Evolutionary conservation across 2,888 invertebrate genomes (phyloP).

Genomic region (Eupithecia dodoneata): DNA sequence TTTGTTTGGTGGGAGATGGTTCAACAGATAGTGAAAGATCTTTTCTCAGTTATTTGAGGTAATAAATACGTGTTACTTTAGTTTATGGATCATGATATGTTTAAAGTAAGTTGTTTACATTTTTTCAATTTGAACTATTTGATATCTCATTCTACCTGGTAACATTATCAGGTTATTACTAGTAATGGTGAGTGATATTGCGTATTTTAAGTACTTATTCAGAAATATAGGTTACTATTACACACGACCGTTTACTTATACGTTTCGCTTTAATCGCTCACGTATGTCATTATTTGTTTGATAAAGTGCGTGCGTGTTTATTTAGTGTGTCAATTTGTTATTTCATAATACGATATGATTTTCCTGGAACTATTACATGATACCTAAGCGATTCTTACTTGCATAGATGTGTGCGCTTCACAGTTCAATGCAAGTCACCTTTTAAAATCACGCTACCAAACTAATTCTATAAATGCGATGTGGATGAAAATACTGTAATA

Average conservation of each 20-base stretch:
- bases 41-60: background rate
- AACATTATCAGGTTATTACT: background rate
- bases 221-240: slow-evolving; percentile 4
- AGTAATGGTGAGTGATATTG: background rate
- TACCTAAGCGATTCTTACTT: background rate
- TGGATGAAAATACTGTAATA: no score
- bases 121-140: background rate
- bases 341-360: background rate
- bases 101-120: background rate
- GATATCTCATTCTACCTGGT: background rate
- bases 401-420: background rate
- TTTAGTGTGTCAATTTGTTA: slow-evolving; percentile 1
- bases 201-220: background rate
- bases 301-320: slow-evolving; percentile 1
- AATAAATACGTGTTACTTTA: background rate
- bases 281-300: slow-evolving; percentile 8
- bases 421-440: no score
- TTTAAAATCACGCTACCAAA: no score
- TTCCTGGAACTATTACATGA: slow-evolving; percentile 1
- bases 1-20: background rate
- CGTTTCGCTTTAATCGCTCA: slow-evolving; percentile 6
- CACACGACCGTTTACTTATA: background rate
- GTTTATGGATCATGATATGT: background rate
- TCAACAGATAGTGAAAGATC: background rate
- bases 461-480: no score